These are phyloP conservation scores for Drepana falcataria DNA, from an alignment of 2,888 invertebrate genomes.

Conservation along the genomic window DNA sequence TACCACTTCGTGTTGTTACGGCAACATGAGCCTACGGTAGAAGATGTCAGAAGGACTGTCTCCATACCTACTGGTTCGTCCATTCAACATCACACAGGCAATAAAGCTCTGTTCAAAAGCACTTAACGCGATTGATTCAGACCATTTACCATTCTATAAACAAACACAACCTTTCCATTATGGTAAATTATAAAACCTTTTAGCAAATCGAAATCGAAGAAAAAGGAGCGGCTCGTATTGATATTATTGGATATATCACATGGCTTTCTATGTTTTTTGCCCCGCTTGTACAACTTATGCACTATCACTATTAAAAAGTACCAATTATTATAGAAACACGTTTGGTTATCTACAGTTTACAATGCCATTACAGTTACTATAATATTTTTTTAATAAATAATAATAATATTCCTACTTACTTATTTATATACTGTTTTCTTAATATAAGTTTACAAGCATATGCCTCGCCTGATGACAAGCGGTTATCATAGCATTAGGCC, in stretches of 20 bases:
- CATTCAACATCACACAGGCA: constrained; percentile 61
- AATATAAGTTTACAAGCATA: no score
- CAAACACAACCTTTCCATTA: constrained; percentile 76
- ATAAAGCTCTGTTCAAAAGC: constrained; percentile 76
- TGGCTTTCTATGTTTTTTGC: no score
- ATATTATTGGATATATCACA: constrained; percentile 25
- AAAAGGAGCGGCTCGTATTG: constrained; percentile 40
- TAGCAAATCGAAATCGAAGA: constrained; percentile 53
- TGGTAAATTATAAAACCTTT: constrained; percentile 76
- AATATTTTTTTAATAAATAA: no score
- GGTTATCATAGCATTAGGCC: no score
- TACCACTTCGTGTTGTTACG: not conserved
- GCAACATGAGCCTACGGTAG: not conserved
- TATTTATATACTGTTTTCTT: no score
- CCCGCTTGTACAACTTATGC: no score
- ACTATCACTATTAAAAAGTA: no score
- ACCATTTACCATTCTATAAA: constrained; percentile 77
- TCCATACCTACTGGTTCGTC: constrained; percentile 36
- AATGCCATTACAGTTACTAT: no score
- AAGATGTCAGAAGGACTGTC: constrained; percentile 22
- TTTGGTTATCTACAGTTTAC: no score
- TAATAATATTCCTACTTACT: no score
- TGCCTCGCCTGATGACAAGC: no score
- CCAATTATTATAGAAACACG: no score
- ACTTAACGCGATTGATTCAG: constrained; percentile 77